Base-by-base conservation (phyloP, 2,113 vertebrate genomes). In the Boleophthalmus pectinirostris region DNA sequence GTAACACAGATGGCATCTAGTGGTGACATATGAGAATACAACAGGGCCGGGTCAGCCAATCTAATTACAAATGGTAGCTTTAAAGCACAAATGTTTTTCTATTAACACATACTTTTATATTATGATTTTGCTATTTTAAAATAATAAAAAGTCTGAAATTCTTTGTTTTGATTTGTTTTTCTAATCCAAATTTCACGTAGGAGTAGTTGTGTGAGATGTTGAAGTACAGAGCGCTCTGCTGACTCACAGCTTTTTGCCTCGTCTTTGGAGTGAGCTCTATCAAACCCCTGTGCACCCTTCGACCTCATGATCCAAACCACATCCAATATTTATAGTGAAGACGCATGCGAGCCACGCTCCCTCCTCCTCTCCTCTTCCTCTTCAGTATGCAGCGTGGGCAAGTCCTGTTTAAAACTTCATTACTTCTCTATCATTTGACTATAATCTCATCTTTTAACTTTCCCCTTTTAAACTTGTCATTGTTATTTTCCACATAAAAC, bases 271-370 rank as follows among this genome's bases (percentile, higher is more conserved):
- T 66, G 46, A 73, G 29, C 43, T 61, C 35, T 16, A 5, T 80
- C 77, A 67, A 51, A 69, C 61, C 47, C 65, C 49, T 79, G 58
- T 45, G 80, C 73, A 33, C 77, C 70, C 54, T 45, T 38, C 51
- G 80, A 74, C 64, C 76, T 75, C 67, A 29, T 66, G 51, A 73
- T 82, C 47, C 66, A 56, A 68, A 21, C 72, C 4, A 38, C 70
- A 65, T 88, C 57, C 74, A 79, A 83, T 82, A 88, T 86, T 83
- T 66, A 81, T 78, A 51, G 56, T 66, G 72, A 82, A 80, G 82
- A 75, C 49, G 38, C 69, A 61, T 16, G 33, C 64, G 63, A 80
- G 74, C 77, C 56, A 71, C 76, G 64, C 63, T 74, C 69, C 69
- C 46, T 61, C 68, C 16, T 3, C 46, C 51, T 64, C 68, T 47